Base-by-base conservation (phyloP, 2,888 invertebrate genomes). In the Lissonota sp. region DNA sequence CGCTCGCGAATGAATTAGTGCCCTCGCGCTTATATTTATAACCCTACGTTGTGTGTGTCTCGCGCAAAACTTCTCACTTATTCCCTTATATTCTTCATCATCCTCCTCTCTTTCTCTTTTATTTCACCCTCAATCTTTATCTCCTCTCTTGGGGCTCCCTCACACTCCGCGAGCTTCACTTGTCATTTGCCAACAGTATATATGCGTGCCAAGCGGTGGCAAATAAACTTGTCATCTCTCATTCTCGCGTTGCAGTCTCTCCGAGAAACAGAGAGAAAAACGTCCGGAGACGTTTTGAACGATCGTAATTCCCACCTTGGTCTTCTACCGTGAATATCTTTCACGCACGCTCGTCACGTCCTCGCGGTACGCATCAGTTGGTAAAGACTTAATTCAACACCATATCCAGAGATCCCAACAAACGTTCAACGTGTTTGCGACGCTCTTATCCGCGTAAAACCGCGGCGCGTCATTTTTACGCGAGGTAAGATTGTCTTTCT, bases 1-100 rank as follows among this genome's bases (percentile, higher is more conserved):
- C 85, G 82, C 86, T 84, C 66, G 72, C 60, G 80, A 84, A 83
- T 85, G 84, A 86, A 84, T 87, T 86, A 85, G 84, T 85, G 78
- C 84, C 73, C 82, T 63, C n/a, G 57, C 16, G 62, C 44, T 44
- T 69, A 46, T 72, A 69, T 51, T 69, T 75, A 80, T 86, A 84
- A 71, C 42, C 80, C 80, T 79, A 73, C 83, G 82, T n/a, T n/a
- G n/a, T n/a, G n/a, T n/a, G n/a, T n/a, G n/a, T 86, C 84, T 75
- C 64, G 73, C 64, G 79, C n/a, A n/a, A 80, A 71, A 84, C 80
- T 77, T 84, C 78, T 75, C 78, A 60, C 75, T 80, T 60, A 26
- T 80, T 79, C 69, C 16, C 63, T 63, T 40, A 63, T 69, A 69
- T 53, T 62, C 46, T 16, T 49, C 63, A 40, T 49, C 12, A 44